Conservation (phyloP, 2,113 vertebrate genomes). For the Nansenia antarctica region DNA sequence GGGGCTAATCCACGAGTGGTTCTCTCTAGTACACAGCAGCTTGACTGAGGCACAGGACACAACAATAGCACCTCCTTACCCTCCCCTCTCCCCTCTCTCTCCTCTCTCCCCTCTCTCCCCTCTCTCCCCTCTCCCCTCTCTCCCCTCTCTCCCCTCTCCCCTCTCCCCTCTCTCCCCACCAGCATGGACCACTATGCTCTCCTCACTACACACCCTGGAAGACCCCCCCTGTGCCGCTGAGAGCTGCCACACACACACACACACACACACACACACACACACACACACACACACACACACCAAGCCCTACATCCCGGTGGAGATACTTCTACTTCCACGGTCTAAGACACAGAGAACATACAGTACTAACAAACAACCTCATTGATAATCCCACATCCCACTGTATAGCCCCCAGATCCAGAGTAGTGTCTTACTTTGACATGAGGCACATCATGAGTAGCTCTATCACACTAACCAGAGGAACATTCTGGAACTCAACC, state of each 20-base stretch:
- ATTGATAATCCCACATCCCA: too few relatives aligned
- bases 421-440: not conserved
- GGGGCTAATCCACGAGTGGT: conserved; percentile 55
- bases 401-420: not conserved
- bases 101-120: conserved; percentile 13
- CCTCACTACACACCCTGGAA: conserved; percentile 40
- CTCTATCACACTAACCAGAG: not conserved
- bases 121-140: not conserved
- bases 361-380: not conserved
- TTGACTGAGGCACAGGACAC: conserved; percentile 61
- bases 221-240: conserved; percentile 72
- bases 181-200: conserved; percentile 63
- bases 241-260: conserved; percentile 66
- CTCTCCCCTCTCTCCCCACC: conserved; percentile 36
- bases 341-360: not conserved
- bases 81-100: conserved; percentile 37
- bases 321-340: not conserved
- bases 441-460: not conserved
- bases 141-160: not conserved
- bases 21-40: conserved; percentile 45
- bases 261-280: conserved; percentile 28
- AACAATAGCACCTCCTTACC: conserved; percentile 68
- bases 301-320: conserved; percentile 39
- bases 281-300: conserved; percentile 30
- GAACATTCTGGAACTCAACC: not conserved